Base-by-base conservation (phyloP, 2,888 invertebrate species). In the Matsumyia berberina region DNA sequence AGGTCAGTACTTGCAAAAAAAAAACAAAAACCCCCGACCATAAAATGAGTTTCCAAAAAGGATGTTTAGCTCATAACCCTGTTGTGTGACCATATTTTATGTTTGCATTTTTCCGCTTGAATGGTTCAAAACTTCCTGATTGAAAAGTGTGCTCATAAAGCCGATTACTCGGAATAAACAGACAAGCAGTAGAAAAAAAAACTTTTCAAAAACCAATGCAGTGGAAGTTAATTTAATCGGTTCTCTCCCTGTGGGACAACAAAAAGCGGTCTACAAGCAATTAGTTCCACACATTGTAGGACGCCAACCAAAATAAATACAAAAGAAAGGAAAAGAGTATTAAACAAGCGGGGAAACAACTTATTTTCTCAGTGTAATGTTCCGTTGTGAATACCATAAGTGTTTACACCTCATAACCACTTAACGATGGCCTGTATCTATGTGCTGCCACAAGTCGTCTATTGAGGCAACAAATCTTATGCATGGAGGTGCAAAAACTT, bases 291-390 rank as follows among this genome's bases (percentile, higher is more conserved):
- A 79, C 60, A 78, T 73, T 67, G 46, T 78, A 39, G 53, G 29
- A 37, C 58, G 12, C 0, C 12, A 31, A 58, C 55, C 8, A 66
- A 58, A 49, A 62, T 60, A 55, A 67, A 39, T 9, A 39, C 0
- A 37, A 24, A 51, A 53, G 6, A 9, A 29, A 44, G 24, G 17
- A n/a, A 7, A 17, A 15, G n/a, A 39, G 53, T 64, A 37, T 8
- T 17, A 33, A 67, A 39, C 35, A 9, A 19, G 29, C 33, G 12
- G 44, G 70, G 44, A 15, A 49, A 76, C 69, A 8, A 9, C 42
- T 69, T 64, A 77, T 44, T 77, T 66, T 53, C 60, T 77, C 39
- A 60, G 70, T 77, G 72, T 77, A 66, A 81, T 81, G 82, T 82
- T 60, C 81, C 81, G 81, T 76, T 81, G 69, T 79, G 58, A 72